Conservation (phyloP, 2,113 vertebrate species). For the Chloebia gouldiae region DNA sequence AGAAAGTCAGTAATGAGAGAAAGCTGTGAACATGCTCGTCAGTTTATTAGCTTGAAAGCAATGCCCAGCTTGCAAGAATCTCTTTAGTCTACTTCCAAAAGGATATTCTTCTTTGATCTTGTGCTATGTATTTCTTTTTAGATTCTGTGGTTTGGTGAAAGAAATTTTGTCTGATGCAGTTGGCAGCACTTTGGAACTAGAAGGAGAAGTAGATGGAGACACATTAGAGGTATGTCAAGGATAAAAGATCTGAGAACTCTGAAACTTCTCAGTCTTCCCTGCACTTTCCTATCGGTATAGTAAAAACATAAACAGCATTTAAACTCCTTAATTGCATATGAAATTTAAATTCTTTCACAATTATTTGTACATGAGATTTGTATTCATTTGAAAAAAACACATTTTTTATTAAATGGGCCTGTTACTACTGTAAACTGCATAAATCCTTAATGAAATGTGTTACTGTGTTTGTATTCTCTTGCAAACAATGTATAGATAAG, state of each 20-base stretch:
- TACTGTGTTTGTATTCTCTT: not conserved
- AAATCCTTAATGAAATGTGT: not conserved
- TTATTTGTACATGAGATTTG: not conserved
- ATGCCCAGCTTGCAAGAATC: not conserved
- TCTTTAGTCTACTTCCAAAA: not conserved
- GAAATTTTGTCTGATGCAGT: constrained; percentile 85
- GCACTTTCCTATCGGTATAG: not conserved
- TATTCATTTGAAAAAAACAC: not conserved
- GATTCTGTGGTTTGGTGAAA: constrained; percentile 92
- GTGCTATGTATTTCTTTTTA: constrained; percentile 57
- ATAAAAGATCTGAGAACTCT: not conserved
- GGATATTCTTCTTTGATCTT: not conserved
- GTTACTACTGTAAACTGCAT: not conserved
- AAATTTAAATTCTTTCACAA: not conserved
- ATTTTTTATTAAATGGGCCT: not conserved
- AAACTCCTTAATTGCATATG: not conserved
- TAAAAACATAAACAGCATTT: not conserved
- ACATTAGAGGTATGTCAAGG: constrained; percentile 83
- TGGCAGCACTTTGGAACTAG: constrained; percentile 83
- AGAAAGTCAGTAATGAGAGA: not conserved
- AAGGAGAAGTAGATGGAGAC: constrained; percentile 85
- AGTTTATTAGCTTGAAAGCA: not conserved
- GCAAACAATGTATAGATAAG: not conserved
- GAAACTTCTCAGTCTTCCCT: not conserved
- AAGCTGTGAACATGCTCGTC: not conserved